Evolutionary conservation across 2,113 vertebrate species (phyloP).

Genomic region (Lichenostomus cassidix): DNA sequence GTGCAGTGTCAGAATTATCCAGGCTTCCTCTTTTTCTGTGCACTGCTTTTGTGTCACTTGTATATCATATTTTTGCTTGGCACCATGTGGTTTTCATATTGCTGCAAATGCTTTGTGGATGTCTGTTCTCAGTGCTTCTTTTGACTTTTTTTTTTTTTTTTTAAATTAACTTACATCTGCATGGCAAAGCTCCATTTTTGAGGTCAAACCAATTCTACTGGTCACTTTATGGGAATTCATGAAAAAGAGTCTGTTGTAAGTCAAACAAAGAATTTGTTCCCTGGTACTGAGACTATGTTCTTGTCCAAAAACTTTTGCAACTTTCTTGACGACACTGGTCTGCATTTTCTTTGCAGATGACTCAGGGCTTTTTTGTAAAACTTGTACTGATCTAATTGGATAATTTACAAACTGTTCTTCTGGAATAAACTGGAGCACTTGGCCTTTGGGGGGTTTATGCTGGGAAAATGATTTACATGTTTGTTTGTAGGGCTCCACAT

Average conservation of each 20-base stretch:
- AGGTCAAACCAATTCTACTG: not conserved
- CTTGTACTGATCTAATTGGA: not conserved
- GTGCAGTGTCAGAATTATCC: not conserved
- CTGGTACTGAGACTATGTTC: not conserved
- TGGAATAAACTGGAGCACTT: constrained; percentile 5
- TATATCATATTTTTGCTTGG: not conserved
- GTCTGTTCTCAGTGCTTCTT: not conserved
- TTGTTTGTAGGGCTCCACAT: not conserved
- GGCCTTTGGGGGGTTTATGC: not conserved
- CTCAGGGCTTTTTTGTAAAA: not conserved
- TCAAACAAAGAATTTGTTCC: not conserved
- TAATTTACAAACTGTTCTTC: constrained; percentile 20
- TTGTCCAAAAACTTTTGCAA: not conserved
- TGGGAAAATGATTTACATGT: constrained; percentile 10
- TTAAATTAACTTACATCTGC: not conserved
- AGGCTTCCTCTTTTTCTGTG: not conserved
- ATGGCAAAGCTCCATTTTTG: not conserved
- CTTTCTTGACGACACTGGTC: not conserved
- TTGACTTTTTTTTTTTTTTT: not conserved
- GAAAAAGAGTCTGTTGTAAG: not conserved
- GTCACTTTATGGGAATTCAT: not conserved
- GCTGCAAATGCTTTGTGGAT: not conserved
- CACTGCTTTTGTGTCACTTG: not conserved
- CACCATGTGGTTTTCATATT: not conserved
- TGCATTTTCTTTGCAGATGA: constrained; percentile 17